Conservation (phyloP, 2,113 vertebrate species). For the Meriones unguiculatus region DNA sequence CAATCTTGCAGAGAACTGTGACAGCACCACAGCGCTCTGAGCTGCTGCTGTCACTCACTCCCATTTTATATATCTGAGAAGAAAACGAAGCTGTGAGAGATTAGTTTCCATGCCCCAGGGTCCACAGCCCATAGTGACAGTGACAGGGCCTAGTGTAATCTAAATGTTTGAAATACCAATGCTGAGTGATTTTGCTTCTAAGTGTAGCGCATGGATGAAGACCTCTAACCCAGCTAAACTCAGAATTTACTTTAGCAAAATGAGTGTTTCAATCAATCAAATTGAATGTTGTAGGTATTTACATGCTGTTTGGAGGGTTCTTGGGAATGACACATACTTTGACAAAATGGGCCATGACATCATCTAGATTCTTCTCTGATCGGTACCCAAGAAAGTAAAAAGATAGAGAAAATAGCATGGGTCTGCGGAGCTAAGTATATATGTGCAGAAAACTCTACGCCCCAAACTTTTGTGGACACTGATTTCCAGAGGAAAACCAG, state of each 20-base stretch:
- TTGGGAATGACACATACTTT: slow-evolving; percentile 51
- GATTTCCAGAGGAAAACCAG: slow-evolving; percentile 51
- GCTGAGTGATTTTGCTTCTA: not conserved
- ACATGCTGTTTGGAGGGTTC: slow-evolving; percentile 59
- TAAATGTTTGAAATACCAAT: not conserved
- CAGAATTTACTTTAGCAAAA: slow-evolving; percentile 55
- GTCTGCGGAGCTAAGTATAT: slow-evolving; percentile 41
- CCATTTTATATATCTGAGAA: not conserved
- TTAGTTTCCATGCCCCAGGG: not conserved
- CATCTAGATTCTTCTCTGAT: slow-evolving; percentile 62
- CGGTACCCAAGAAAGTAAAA: slow-evolving; percentile 61
- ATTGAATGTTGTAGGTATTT: slow-evolving; percentile 52
- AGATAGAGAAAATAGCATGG: slow-evolving; percentile 56
- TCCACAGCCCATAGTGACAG: not conserved
- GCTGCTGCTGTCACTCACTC: not conserved
- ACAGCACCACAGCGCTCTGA: not conserved
- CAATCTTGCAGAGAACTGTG: not conserved
- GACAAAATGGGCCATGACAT: slow-evolving; percentile 50
- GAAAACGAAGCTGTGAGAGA: not conserved
- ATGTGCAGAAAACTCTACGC: slow-evolving; percentile 7
- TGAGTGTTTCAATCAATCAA: slow-evolving; percentile 61
- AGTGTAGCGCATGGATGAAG: not conserved
- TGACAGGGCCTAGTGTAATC: not conserved
- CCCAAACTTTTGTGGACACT: slow-evolving; percentile 28
- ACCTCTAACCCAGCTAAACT: slow-evolving; percentile 45